Evolutionary conservation across 2,113 vertebrate genomes (phyloP).

Genomic region (Antigone vipio): DNA sequence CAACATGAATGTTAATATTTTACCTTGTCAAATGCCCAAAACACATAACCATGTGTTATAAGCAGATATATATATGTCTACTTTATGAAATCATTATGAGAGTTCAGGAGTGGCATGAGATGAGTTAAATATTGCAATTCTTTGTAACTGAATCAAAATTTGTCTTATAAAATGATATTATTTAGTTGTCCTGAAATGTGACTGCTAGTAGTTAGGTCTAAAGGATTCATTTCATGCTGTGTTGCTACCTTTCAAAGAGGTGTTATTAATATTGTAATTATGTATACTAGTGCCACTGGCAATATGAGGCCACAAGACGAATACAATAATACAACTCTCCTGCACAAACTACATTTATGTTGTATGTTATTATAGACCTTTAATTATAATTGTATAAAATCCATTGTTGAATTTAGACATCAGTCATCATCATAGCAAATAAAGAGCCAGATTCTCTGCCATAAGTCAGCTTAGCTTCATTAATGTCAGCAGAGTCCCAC

Average conservation of each 20-base stretch:
- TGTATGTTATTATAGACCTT: constrained; percentile 1
- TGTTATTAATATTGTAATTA: constrained; percentile 52
- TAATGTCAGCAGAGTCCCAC: not conserved
- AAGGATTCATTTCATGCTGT: not conserved
- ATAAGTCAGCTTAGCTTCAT: not conserved
- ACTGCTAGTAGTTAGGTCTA: not conserved
- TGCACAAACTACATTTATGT: not conserved
- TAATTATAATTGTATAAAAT: not conserved
- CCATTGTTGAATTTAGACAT: not conserved
- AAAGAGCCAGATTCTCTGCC: not conserved
- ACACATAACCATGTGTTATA: not conserved
- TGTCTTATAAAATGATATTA: not conserved
- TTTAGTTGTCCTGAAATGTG: not conserved
- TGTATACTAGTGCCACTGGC: constrained; percentile 19
- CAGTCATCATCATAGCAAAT: not conserved
- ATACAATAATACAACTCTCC: not conserved
- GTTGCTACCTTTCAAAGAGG: constrained; percentile 12
- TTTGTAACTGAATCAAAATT: not conserved
- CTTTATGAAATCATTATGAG: not conserved
- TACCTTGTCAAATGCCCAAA: not conserved
- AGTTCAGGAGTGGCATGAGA: not conserved
- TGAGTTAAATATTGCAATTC: not conserved
- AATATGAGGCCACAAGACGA: constrained; percentile 27
- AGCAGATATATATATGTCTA: not conserved
- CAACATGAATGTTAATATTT: not conserved